Conservation (phyloP, 2,797 vertebrate species). For the Gymnodraco acuticeps region DNA sequence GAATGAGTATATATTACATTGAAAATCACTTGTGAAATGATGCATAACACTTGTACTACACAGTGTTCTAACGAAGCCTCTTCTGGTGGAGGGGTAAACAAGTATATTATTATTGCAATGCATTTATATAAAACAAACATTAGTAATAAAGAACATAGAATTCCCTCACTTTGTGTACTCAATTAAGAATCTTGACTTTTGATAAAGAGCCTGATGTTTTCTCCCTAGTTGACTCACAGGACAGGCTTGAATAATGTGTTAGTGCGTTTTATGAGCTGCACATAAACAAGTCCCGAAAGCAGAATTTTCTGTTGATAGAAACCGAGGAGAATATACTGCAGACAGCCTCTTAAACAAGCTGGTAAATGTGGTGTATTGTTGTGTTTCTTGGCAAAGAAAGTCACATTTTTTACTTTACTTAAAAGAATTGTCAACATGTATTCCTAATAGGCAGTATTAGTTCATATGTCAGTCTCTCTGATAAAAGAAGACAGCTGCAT, state of each 20-base stretch:
- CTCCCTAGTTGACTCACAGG: neutral
- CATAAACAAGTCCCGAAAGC: conserved; percentile 1
- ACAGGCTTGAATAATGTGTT: neutral
- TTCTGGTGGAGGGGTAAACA: neutral
- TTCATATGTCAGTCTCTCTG: conserved; percentile 14
- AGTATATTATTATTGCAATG: neutral
- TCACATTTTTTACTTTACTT: conserved; percentile 8
- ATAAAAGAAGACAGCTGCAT: conserved; percentile 14
- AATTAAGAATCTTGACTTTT: conserved; percentile 5
- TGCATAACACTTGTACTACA: conserved; percentile 4
- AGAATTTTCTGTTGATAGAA: conserved; percentile 10
- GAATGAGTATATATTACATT: conserved; percentile 3
- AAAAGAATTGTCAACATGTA: conserved; percentile 4
- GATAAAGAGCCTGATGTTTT: neutral
- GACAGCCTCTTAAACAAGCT: conserved; percentile 7
- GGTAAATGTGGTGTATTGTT: conserved; percentile 6
- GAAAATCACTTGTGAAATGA: conserved; percentile 17
- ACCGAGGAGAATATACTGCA: neutral
- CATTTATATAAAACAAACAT: conserved; percentile 19
- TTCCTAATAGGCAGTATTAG: conserved; percentile 8
- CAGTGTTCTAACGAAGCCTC: conserved; percentile 10
- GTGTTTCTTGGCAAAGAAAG: conserved; percentile 5
- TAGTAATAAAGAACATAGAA: neutral
- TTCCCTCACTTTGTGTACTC: neutral
- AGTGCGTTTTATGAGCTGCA: conserved; percentile 18